Base-by-base conservation (phyloP, 2,888 invertebrate genomes). In the Exocentrus adspersus region DNA sequence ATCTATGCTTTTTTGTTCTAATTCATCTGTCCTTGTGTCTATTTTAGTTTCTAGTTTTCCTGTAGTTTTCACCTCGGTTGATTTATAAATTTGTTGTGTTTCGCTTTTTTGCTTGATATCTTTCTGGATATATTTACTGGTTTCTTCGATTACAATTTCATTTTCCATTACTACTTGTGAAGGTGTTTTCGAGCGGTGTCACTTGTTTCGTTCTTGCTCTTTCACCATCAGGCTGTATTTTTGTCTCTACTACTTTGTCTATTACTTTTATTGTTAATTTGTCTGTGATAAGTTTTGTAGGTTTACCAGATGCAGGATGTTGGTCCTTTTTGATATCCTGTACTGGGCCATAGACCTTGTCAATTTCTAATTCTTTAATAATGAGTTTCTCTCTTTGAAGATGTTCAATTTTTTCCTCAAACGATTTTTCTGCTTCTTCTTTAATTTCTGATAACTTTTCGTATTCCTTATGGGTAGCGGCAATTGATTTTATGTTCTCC, bases 401-500 rank as follows among this genome's bases (percentile, higher is more conserved):
- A n/a, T 10, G n/a, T 37, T 9, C 12, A 12, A n/a, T 9, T 37
- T n/a, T 12, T 12, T 12, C 37, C n/a, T 1, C 12, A 3, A 12
- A 5, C 37, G 14, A 10, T 37, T 30, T 9, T 30, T 2, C 7
- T 30, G n/a, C 30, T 2, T 7, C 30, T 30, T 30, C 30, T n/a
- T 3, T n/a, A 10, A 3, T 5, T 37, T 37, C 12, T 5, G 37
- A 2, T 37, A n/a, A 24, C 24, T 7, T 24, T 7, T 24, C 24
- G 7, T 24, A 24, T 7, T 24, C 1, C n/a, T 32, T 32, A n/a
- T 9, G 37, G 1, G 14, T 37, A 12, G 12, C 10, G 10, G 48
- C 19, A 5, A 20, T 24, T 9, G 59, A 59, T 42, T 41, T 59
- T 42, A 50, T 51, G 17, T 59, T 59, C 14, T 51, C 50, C 6